phyloP scores from a whole-genome alignment of 2,888 invertebrate genomes.

The Dryadula phaetusa region DNA sequence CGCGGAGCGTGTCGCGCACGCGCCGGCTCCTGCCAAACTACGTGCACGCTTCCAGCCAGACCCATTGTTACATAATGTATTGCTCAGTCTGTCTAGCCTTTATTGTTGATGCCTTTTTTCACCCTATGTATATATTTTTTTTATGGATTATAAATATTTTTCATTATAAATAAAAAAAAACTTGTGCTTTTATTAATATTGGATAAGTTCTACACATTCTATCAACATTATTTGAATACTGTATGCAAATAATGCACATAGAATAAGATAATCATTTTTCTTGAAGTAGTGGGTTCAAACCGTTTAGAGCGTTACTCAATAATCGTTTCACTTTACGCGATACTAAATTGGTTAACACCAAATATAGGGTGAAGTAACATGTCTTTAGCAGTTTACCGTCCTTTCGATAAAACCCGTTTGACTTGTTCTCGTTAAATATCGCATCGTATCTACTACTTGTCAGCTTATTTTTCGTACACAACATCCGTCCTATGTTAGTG shows the following conservation, averaged over 20 bases:
- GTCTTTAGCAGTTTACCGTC: neutral
- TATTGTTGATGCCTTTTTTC: slow-evolving; percentile 4
- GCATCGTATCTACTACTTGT: neutral
- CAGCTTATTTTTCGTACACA: neutral
- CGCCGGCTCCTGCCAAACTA: slow-evolving; percentile 30
- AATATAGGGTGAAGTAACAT: slow-evolving; percentile 7
- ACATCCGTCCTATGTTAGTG: neutral
- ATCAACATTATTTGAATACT: too few relatives aligned
- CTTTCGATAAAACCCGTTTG: slow-evolving; percentile 3
- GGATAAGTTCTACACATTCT: too few relatives aligned
- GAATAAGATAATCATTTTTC: too few relatives aligned
- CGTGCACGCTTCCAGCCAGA: slow-evolving; percentile 18
- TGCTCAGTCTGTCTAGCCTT: slow-evolving; percentile 30
- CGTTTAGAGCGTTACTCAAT: neutral
- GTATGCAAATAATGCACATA: too few relatives aligned
- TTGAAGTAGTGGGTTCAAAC: neutral
- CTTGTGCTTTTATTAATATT: too few relatives aligned
- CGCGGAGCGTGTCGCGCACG: slow-evolving; percentile 33
- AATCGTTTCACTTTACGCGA: neutral
- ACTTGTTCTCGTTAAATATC: slow-evolving; percentile 22
- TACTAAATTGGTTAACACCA: slow-evolving; percentile 1
- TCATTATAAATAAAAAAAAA: neutral
- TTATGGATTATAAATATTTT: neutral
- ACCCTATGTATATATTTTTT: neutral
- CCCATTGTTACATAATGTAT: slow-evolving; percentile 31